A percentile compares a stretch with the other conserved stretches of the same genome.
Conservation (phyloP, 2,113 vertebrate species). For the Grantiella picta region DNA sequence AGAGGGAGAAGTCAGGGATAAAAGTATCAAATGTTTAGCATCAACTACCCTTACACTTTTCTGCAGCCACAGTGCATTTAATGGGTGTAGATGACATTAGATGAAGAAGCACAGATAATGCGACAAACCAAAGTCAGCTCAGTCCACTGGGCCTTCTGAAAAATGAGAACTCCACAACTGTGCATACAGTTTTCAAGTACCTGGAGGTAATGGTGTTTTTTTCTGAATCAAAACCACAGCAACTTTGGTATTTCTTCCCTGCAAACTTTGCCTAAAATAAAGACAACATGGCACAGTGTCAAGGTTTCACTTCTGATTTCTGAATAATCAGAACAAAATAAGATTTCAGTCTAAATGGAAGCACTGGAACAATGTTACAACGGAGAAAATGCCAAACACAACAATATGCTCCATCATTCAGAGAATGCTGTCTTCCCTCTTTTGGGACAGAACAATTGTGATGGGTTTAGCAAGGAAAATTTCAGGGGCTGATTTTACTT, state of each 20-base stretch:
- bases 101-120: background rate
- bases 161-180: background rate
- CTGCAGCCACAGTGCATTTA: background rate
- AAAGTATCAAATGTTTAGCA: background rate
- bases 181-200: conserved; percentile 58
- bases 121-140: background rate
- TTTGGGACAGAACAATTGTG: background rate
- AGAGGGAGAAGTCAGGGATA: background rate
- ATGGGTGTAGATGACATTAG: background rate
- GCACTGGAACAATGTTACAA: background rate
- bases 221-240: conserved; percentile 98
- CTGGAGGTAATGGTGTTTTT: conserved; percentile 96
- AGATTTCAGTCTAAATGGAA: background rate
- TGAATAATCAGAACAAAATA: background rate
- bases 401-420: background rate
- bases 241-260: conserved; percentile 96
- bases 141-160: background rate
- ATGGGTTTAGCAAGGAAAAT: background rate
- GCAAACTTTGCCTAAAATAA: conserved; percentile 88
- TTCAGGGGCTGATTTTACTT: background rate
- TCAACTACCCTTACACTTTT: background rate
- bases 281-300: background rate
- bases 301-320: background rate
- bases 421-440: background rate
- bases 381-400: background rate